Evolutionary conservation across 2,797 vertebrate species (phyloP).

Genomic region (Tinamus major): DNA sequence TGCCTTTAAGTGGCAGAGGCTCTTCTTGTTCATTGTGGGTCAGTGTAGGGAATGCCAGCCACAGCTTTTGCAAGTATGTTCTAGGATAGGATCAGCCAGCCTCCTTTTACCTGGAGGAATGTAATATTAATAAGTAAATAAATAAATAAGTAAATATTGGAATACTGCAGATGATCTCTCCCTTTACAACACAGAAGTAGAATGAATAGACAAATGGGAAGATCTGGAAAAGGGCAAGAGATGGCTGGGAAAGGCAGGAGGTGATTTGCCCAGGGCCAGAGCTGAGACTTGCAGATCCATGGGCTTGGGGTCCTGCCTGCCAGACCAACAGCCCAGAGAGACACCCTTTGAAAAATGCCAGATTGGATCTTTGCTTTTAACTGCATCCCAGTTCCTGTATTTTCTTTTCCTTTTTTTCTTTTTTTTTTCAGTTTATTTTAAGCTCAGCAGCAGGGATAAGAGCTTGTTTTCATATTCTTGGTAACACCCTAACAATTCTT

Average conservation of each 20-base stretch:
- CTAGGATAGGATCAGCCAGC: background rate
- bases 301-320: background rate
- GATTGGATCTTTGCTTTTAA: background rate
- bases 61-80: background rate
- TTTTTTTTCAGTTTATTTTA: background rate
- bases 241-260: background rate
- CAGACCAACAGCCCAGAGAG: background rate
- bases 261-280: background rate
- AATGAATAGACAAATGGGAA: background rate
- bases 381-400: background rate
- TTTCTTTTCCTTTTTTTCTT: background rate
- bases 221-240: background rate
- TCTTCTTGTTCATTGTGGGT: background rate
- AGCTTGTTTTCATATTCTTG: slow-evolving; percentile 43
- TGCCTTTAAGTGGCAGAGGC: background rate
- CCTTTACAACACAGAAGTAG: background rate
- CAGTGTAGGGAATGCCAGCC: background rate
- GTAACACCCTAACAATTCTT: slow-evolving; percentile 21
- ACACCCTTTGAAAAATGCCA: background rate
- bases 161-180: background rate
- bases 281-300: background rate
- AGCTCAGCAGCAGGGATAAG: background rate
- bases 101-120: background rate
- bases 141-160: background rate
- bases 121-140: background rate